Conservation (phyloP, 2,888 invertebrate genomes). For the Lepeophtheirus nordmannii region DNA sequence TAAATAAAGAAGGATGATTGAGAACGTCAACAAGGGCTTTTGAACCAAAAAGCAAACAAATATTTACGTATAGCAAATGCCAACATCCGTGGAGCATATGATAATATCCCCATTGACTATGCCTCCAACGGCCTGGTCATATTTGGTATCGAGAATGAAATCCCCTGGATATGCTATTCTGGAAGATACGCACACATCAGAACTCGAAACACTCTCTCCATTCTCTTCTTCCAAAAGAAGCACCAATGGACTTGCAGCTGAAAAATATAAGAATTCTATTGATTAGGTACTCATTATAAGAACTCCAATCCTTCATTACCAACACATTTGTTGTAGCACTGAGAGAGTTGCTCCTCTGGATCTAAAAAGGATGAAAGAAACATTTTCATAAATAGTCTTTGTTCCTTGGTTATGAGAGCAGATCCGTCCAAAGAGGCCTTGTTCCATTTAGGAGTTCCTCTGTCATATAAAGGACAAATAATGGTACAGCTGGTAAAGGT, state of each 20-base stretch:
- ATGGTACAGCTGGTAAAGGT: conserved; percentile 4
- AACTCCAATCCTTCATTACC: neutral
- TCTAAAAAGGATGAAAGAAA: neutral
- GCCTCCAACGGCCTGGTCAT: conserved; percentile 2
- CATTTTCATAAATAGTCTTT: conserved; percentile 4
- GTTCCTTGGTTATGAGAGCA: neutral
- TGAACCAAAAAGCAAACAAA: too few relatives aligned
- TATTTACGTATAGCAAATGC: neutral
- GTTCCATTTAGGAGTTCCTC: neutral
- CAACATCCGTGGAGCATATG: neutral
- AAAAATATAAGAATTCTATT: neutral
- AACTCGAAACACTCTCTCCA: neutral
- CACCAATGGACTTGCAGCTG: neutral
- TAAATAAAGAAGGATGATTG: neutral
- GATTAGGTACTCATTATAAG: too few relatives aligned
- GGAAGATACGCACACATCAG: neutral
- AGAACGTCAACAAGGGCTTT: too few relatives aligned
- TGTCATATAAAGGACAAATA: neutral
- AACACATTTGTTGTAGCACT: neutral
- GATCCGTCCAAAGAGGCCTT: conserved; percentile 7
- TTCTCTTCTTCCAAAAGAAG: neutral
- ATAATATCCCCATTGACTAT: conserved; percentile 2
- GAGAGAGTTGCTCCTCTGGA: neutral
- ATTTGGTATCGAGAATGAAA: neutral
- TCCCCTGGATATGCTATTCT: neutral